Evolutionary conservation across 2,888 invertebrate genomes (phyloP), one percentile per base, ranked within the genome.

Genomic region (Epicampocera succincta): DNA sequence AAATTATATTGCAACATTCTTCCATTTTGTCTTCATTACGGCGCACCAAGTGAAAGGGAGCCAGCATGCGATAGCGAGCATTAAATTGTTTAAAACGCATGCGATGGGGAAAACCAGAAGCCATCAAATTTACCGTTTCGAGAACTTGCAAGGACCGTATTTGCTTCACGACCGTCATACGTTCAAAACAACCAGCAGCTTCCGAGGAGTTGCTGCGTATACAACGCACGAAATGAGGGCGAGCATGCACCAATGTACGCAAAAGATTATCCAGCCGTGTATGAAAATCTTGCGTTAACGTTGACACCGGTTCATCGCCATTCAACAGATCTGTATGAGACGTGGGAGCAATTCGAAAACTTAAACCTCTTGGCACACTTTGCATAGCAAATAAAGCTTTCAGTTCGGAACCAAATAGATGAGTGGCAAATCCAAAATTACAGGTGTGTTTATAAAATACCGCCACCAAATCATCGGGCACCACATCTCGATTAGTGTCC

Each of bases 361-460:
- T 94, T 83, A 96, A 93, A 75, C 96, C 96, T 83, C 94, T 92
- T 13, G 95, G 96, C 68, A 94, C 95, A 61, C 94, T 95, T 85
- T 95, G 95, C 84, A 94, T 92, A 3, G 94, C 94, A 87, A 94
- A 95, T 13, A 96, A 91, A 1, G 95, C 94, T 92, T 97, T 97
- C 82, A 98, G 92, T 90, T 98, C 98, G 69, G 96, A 95, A 0
- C 97, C 97, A 90, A 98, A 98, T n/a, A 98, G 92, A 90, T 98
- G 98, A 17, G 97, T 97, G 0, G 97, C 98, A 91, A 98, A 98
- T n/a, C 98, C 98, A 91, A 98, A 98, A 90, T 96, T 97, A 91
- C 98, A 98, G 74, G 94, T 95, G 87, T 97, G 95, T 87, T 96
- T 96, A 91, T 97, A 96, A 91, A 98, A 98, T 2, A 97, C 97